Conservation (phyloP, 2,888 invertebrate genomes). For the Sabatieria punctata region DNA sequence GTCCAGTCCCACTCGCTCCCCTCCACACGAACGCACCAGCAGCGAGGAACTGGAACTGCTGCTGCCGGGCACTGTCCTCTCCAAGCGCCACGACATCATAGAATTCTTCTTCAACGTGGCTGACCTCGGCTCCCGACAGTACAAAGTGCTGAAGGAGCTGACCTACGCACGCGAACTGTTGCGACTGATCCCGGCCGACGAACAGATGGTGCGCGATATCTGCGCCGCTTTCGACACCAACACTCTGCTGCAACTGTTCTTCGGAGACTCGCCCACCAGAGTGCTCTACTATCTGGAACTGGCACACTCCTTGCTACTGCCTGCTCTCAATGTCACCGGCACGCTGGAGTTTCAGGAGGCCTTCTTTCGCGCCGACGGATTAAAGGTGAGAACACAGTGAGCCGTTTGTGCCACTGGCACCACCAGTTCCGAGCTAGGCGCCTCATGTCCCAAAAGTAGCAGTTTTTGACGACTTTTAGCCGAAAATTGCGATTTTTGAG, state of each 20-base stretch:
- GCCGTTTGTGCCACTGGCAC: no score
- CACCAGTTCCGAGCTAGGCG: no score
- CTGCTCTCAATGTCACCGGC: constrained; percentile 55
- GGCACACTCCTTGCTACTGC: constrained; percentile 69
- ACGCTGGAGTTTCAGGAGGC: neutral
- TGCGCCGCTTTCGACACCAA: neutral
- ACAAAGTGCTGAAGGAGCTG: constrained; percentile 61
- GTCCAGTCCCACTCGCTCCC: neutral
- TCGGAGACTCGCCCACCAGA: constrained; percentile 50
- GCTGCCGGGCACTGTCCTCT: neutral
- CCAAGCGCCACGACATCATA: neutral
- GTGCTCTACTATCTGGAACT: constrained; percentile 58
- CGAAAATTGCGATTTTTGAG: no score
- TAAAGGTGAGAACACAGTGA: no score
- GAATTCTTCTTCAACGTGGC: constrained; percentile 50
- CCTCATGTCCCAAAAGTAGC: no score
- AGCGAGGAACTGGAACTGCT: neutral
- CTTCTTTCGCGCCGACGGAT: no score
- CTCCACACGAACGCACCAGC: neutral
- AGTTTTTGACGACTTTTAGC: no score
- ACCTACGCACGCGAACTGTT: constrained; percentile 61
- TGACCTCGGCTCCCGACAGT: constrained; percentile 64
- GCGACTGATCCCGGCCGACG: constrained; percentile 59
- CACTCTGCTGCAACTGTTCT: constrained; percentile 41
- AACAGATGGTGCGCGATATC: neutral